Evolutionary conservation across 2,888 invertebrate genomes (phyloP).

Genomic region (Gibbula magus): DNA sequence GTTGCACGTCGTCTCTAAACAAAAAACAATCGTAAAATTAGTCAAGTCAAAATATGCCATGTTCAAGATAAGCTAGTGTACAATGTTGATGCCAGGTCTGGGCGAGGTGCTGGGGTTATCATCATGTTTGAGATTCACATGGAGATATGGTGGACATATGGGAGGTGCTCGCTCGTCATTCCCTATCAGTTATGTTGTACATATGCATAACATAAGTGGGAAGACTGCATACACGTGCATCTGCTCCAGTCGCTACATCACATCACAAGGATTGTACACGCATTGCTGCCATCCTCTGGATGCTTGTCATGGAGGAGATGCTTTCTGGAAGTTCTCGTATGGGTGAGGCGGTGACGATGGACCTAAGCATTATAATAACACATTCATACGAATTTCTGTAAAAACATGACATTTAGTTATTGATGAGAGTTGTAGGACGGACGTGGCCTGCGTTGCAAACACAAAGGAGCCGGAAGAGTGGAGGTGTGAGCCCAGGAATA

Average conservation of each 20-base stretch:
- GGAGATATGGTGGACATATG: no score
- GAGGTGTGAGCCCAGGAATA: not conserved
- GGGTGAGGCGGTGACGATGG: not conserved
- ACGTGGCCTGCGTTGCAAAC: not conserved
- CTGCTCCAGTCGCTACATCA: not conserved
- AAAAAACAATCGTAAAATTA: no score
- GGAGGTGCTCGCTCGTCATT: no score
- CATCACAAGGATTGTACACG: not conserved
- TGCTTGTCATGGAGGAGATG: not conserved
- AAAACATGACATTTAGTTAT: conserved; percentile 11
- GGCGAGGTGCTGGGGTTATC: no score
- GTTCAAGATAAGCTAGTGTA: no score
- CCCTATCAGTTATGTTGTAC: not conserved
- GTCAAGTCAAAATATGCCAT: no score
- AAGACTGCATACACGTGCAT: no score
- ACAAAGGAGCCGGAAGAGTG: not conserved
- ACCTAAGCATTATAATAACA: not conserved
- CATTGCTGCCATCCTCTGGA: not conserved
- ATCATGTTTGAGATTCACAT: no score
- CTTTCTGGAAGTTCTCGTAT: not conserved
- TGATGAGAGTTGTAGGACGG: not conserved
- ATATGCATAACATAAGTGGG: not conserved
- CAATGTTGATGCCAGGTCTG: no score
- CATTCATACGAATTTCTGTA: conserved; percentile 11
- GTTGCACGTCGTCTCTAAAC: no score